Percentiles rank a stretch among this genome's conserved stretches.
Conservation (phyloP, 1,140 invertebrate genomes). For the Sminthurides bifidus region DNA sequence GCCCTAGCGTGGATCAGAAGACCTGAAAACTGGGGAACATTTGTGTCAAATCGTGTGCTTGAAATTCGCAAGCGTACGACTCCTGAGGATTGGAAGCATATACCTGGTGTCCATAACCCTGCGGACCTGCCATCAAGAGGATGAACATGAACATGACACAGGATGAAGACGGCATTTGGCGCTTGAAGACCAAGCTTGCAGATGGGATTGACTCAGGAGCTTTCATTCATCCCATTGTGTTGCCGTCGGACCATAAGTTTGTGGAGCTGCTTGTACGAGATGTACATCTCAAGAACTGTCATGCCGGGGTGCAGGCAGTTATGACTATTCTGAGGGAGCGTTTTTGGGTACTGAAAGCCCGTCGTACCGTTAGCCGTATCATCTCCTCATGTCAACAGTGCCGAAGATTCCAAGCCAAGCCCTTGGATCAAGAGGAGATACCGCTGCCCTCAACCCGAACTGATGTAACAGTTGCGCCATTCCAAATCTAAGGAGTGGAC, state of each 20-base stretch:
- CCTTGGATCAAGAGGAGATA: conserved; percentile 17
- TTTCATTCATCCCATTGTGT: conserved; percentile 25
- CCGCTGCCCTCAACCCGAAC: conserved; percentile 31
- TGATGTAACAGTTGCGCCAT: conserved; percentile 22
- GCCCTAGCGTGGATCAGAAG: conserved; percentile 32
- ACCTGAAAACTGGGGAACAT: conserved; percentile 20
- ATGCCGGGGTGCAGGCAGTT: conserved; percentile 13
- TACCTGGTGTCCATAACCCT: background rate
- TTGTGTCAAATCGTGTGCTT: conserved; percentile 23
- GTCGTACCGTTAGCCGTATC: conserved; percentile 25
- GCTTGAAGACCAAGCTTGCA: background rate
- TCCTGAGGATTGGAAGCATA: background rate
- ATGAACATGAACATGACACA: background rate
- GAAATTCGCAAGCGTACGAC: conserved; percentile 9
- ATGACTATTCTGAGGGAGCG: conserved; percentile 21
- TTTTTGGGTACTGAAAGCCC: conserved; percentile 31
- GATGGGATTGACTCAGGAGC: background rate
- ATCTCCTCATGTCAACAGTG: conserved; percentile 32
- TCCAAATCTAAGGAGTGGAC: conserved; percentile 34
- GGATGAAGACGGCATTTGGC: background rate
- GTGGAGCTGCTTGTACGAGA: conserved; percentile 26
- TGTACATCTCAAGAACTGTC: conserved; percentile 21
- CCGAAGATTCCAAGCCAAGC: conserved; percentile 29
- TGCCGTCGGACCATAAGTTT: conserved; percentile 25
- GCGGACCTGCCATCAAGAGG: conserved; percentile 2